Percentiles rank a stretch among this genome's conserved stretches.
phyloP scores from a whole-genome alignment of 2,797 vertebrate genomes.

The Brachymystax lenok region DNA sequence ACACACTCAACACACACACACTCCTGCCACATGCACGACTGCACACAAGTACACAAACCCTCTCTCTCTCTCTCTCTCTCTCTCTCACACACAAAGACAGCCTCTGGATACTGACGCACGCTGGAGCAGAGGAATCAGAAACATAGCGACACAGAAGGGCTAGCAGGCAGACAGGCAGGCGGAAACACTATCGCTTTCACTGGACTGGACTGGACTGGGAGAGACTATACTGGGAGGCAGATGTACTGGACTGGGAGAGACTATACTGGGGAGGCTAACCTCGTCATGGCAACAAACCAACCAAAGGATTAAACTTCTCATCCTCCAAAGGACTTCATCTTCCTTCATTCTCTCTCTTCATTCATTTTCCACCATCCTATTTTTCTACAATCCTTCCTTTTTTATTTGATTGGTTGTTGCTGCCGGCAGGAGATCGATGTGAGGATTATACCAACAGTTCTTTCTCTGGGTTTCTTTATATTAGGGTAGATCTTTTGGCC shows the following conservation, averaged over 20 bases:
- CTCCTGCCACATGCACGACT: too few species aligned
- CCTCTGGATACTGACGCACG: conserved; percentile 49
- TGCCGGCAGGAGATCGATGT: not conserved
- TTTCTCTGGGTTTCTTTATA: not conserved
- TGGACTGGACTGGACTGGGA: not conserved
- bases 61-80: conserved; percentile 28
- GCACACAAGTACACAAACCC: conserved; percentile 29
- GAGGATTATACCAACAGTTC: not conserved
- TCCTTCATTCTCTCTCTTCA: not conserved
- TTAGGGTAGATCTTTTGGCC: not conserved
- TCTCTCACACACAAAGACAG: conserved; percentile 18
- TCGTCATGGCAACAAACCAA: not conserved
- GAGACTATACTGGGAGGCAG: not conserved
- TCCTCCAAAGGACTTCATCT: not conserved
- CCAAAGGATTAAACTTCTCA: not conserved
- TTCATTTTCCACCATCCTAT: not conserved
- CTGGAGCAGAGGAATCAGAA: conserved; percentile 71
- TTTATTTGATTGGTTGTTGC: not conserved
- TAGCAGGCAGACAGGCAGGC: conserved; percentile 10
- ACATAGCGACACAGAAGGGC: conserved; percentile 70
- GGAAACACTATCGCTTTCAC: not conserved
- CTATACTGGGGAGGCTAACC: conserved; percentile 20
- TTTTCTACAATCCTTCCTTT: not conserved
- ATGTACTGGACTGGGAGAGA: conserved; percentile 23
- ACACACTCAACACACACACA: not conserved